phyloP scores from a whole-genome alignment of 2,113 vertebrate species.

The Hucho hucho region DNA sequence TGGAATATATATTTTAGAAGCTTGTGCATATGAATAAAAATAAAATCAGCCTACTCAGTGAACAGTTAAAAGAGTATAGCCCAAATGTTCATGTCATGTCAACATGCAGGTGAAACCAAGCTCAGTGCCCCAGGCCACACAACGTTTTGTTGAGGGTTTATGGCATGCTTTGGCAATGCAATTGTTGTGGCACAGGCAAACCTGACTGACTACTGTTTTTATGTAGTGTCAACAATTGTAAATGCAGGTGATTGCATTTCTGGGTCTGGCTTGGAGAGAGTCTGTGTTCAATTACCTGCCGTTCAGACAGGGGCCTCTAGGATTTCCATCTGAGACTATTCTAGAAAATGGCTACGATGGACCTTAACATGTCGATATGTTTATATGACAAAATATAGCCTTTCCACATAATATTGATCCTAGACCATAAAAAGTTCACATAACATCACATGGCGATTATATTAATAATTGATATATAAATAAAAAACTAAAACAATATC shows the following conservation, averaged over 20 bases:
- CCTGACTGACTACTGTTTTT: slow-evolving; percentile 51
- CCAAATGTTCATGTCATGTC: neutral
- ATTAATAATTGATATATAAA: neutral
- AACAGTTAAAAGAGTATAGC: neutral
- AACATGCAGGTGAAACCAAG: neutral
- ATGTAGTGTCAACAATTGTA: slow-evolving; percentile 16
- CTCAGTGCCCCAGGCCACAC: neutral
- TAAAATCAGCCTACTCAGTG: neutral
- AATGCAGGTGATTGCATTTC: slow-evolving; percentile 10
- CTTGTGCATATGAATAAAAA: neutral
- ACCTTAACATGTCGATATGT: neutral
- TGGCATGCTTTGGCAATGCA: slow-evolving; percentile 29
- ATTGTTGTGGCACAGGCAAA: slow-evolving; percentile 25
- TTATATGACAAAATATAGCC: too few relatives aligned
- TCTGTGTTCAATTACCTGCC: neutral
- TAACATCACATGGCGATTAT: neutral
- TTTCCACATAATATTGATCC: too few relatives aligned
- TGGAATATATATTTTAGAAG: neutral
- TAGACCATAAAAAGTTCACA: neutral
- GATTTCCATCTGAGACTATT: neutral
- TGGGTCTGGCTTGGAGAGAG: neutral
- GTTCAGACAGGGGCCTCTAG: neutral
- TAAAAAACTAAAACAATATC: neutral
- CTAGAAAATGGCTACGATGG: neutral
- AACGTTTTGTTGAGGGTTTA: slow-evolving; percentile 4